Evolutionary conservation across 2,113 vertebrate genomes (phyloP), one percentile per base, ranked within the genome.

Genomic region (Onychorhynchus coronatus): DNA sequence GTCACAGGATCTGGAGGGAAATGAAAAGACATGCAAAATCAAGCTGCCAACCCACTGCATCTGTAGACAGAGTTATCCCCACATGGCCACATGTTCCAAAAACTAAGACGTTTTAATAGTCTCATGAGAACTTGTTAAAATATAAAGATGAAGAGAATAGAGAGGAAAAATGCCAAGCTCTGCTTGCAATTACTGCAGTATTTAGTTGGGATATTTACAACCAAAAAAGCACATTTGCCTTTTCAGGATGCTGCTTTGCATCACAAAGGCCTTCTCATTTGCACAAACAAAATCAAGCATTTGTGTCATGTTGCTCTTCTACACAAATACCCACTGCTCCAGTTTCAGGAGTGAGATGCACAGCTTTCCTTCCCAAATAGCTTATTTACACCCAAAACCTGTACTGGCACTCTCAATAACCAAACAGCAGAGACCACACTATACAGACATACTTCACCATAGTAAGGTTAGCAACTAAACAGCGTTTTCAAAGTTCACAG

Each of bases 1-100:
- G 98, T 98, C 98, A 98, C 80, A 95, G 96, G 95, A 98, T 96
- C 93, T 97, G 92, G 94, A 93, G 97, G 97, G 95, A 98, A 98
- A 97, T 97, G 96, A 98, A 98, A 98, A 89, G 96, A 96, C 95
- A 97, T 93, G 94, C 89, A 97, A 97, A 97, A 97, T 72, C 70
- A 81, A 97, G 97, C 95, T 96, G 97, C 97, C 95, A 97, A 88
- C 85, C 92, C 93, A 91, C 76, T 96, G 88, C 85, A 82, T 98
- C 95, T 93, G 56, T 56, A 93, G 96, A 93, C 94, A 96, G 95
- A 96, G 93, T 93, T 97, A 96, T 94, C 94, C 96, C 92, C 95
- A 42, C 82, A 83, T 95, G 96, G 96, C 95, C 91, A 97, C 93
- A 97, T 96, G 94, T 97, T 96, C 96, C 94, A 95, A 97, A 98